Evolutionary conservation across 2,888 invertebrate genomes (phyloP).

Genomic region (Stenoptilia bipunctidactyla): DNA sequence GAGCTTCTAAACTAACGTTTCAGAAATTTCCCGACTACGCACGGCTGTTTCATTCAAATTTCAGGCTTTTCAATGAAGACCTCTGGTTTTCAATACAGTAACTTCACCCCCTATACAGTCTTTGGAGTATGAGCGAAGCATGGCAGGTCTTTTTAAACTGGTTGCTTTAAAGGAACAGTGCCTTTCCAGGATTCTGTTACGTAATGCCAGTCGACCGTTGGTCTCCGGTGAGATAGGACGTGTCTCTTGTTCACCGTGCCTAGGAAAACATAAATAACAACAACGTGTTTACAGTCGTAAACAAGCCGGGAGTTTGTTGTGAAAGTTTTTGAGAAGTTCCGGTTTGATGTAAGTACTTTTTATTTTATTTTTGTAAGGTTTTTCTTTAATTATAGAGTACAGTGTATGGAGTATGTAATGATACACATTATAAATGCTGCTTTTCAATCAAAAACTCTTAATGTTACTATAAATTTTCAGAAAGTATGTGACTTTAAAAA

Average conservation of each 20-base stretch:
- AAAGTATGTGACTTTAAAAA: no score
- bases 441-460: no score
- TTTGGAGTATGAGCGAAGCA: conserved; percentile 4
- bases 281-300: conserved; percentile 63
- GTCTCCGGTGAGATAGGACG: conserved; percentile 37
- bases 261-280: conserved; percentile 58
- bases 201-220: conserved; percentile 56
- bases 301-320: conserved; percentile 33
- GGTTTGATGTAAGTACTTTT: conserved; percentile 21
- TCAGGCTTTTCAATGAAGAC: background rate
- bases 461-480: no score
- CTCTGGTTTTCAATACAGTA: background rate
- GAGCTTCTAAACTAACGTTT: no score
- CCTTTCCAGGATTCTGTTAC: conserved; percentile 48
- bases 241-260: conserved; percentile 18
- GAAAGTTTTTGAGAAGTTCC: conserved; percentile 21
- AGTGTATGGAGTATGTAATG: no score
- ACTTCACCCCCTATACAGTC: background rate
- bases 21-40: background rate
- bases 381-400: no score
- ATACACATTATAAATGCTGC: no score
- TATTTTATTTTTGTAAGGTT: conserved; percentile 7
- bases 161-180: conserved; percentile 11
- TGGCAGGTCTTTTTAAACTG: conserved; percentile 26
- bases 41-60: background rate